A percentile compares a stretch with the other conserved stretches of the same genome.
Conservation (phyloP, 2,797 vertebrate species). For the Gobio occitaniae region DNA sequence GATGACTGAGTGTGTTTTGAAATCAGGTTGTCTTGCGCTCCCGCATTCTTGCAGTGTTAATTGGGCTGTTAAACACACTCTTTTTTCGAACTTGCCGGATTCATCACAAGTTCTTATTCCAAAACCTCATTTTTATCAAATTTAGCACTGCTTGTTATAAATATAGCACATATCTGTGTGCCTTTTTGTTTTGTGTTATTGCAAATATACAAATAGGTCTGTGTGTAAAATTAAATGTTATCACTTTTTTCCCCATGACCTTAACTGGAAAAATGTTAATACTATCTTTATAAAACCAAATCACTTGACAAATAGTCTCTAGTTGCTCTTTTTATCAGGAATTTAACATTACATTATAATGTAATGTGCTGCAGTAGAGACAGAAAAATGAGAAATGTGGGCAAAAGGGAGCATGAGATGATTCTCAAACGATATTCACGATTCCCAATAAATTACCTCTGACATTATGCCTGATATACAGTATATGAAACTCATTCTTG, state of each 20-base stretch:
- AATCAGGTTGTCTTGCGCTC: background rate
- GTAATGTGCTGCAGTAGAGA: conserved; percentile 22
- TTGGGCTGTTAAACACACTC: background rate
- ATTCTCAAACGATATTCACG: conserved; percentile 33
- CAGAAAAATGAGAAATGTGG: conserved; percentile 17
- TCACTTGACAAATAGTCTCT: conserved; percentile 37
- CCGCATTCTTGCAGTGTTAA: background rate
- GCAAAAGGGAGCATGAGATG: conserved; percentile 4
- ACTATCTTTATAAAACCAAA: conserved; percentile 23
- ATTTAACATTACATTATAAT: conserved; percentile 38
- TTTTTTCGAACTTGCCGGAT: background rate
- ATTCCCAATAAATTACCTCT: conserved; percentile 47
- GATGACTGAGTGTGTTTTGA: background rate
- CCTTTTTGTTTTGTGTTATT: background rate
- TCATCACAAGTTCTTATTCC: background rate
- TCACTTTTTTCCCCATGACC: background rate
- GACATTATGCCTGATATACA: conserved; percentile 34
- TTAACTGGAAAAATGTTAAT: conserved; percentile 13
- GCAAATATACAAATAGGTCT: background rate
- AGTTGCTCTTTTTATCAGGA: conserved; percentile 28
- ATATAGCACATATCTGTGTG: background rate
- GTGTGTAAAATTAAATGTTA: conserved; percentile 1
- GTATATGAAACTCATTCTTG: conserved; percentile 31
- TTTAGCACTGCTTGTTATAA: background rate
- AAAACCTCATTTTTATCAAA: background rate